These are phyloP conservation scores for Leptopilina myrica DNA, from an alignment of 2,888 invertebrate genomes.

Conservation along the genomic window DNA sequence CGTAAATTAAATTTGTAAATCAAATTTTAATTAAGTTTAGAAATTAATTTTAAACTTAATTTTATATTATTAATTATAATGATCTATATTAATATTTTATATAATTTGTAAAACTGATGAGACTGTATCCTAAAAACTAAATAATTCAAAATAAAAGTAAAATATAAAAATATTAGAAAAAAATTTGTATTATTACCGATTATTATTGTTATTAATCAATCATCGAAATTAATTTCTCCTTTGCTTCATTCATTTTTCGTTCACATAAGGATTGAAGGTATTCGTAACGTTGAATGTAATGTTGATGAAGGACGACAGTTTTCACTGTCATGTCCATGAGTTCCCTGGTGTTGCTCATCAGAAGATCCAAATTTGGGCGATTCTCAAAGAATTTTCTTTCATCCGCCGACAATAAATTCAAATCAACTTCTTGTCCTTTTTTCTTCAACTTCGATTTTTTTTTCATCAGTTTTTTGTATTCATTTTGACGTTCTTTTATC, in stretches of 20 bases:
- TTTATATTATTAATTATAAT: not conserved
- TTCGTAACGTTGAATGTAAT: slow-evolving; percentile 35
- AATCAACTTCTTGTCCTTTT: slow-evolving; percentile 57
- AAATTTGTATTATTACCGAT: slow-evolving; percentile 23
- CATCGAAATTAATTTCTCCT: slow-evolving; percentile 47
- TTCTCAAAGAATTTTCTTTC: slow-evolving; percentile 60
- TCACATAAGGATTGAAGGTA: slow-evolving; percentile 41
- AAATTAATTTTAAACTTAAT: slow-evolving; percentile 6
- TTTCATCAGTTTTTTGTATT: slow-evolving; percentile 50
- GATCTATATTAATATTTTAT: not conserved
- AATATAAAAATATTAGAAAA: not conserved
- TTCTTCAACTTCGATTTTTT: slow-evolving; percentile 44
- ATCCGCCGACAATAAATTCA: slow-evolving; percentile 56
- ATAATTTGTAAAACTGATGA: not conserved
- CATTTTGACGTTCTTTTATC: slow-evolving; percentile 54
- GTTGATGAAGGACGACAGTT: slow-evolving; percentile 42
- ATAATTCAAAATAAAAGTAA: not conserved
- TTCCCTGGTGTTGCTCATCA: slow-evolving; percentile 57
- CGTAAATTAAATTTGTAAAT: not conserved
- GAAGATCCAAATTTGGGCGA: slow-evolving; percentile 61
- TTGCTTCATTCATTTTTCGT: slow-evolving; percentile 42
- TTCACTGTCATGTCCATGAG: slow-evolving; percentile 47
- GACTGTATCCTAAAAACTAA: slow-evolving; percentile 9
- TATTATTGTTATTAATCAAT: slow-evolving; percentile 38
- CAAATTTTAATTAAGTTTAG: not conserved